Evolutionary conservation across 2,113 vertebrate genomes (phyloP), one percentile per base, ranked within the genome.

Genomic region (Tautogolabrus adspersus): DNA sequence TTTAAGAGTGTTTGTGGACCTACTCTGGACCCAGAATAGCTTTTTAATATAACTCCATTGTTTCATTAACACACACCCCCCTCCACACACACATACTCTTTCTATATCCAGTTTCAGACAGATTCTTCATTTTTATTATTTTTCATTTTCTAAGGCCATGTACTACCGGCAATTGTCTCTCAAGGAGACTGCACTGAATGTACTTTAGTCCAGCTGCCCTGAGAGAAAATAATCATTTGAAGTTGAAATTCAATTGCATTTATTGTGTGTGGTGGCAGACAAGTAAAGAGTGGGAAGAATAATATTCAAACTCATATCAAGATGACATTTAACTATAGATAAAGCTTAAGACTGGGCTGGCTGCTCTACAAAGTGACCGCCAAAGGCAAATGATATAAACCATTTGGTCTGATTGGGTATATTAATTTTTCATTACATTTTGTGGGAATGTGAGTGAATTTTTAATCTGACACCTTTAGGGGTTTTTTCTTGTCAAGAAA

Each of bases 131-230:
- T 58, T 65, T 40, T 57, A 30, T 52, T 21, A 6, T 37, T 1
- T n/a, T 75, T 76, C 11, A 46, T 42, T 49, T 84, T 70, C 58
- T 38, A 67, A 80, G 78, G 66, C 57, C 19, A 7, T 40, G 37
- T n/a, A n/a, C 46, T 51, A 58, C 54, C 46, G n/a, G 52, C 56
- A 55, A 47, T 72, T 66, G 70, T 66, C 60, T 79, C 22, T 77
- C 87, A 84, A 85, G 63, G 70, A 79, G 69, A 85, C 12, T n/a
- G 51, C 8, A 22, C 12, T 34, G 61, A 84, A 67, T 69, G 47
- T 34, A 18, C 26, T 75, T 49, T 64, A 40, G 65, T 22, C 3
- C 51, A 49, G 63, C 77, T 77, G 62, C 60, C 63, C 57, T 59
- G 68, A 55, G 18, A 73, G n/a, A 78, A 75, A 57, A 60, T 37